Conservation (phyloP, 2,113 vertebrate species). For the Cebidichthys violaceus region DNA sequence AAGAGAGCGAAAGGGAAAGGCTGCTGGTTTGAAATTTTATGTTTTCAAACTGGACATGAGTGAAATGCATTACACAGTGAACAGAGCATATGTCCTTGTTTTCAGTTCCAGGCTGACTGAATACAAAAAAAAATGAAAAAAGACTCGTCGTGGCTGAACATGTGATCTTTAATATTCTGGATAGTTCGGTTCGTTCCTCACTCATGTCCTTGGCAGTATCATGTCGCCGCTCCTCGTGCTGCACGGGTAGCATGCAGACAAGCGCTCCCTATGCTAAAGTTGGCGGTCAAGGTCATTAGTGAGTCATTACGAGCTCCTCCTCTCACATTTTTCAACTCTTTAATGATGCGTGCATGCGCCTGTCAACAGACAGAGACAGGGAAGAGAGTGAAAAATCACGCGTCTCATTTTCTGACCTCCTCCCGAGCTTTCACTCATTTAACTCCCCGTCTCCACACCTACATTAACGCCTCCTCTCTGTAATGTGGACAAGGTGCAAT, state of each 20-base stretch:
- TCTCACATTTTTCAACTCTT: slow-evolving; percentile 59
- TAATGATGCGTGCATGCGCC: slow-evolving; percentile 71
- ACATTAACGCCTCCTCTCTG: slow-evolving; percentile 44
- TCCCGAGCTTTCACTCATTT: slow-evolving; percentile 47
- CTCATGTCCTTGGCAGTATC: slow-evolving; percentile 39
- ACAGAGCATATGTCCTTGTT: slow-evolving; percentile 5
- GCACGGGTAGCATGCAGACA: slow-evolving; percentile 19
- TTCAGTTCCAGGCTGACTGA: neutral
- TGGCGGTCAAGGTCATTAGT: slow-evolving; percentile 67
- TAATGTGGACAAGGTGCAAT: slow-evolving; percentile 60
- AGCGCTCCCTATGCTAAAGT: slow-evolving; percentile 35
- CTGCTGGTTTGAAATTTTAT: slow-evolving; percentile 13
- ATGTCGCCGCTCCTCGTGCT: slow-evolving; percentile 13
- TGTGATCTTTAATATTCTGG: slow-evolving; percentile 11
- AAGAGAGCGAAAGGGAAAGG: neutral
- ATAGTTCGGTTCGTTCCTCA: slow-evolving; percentile 26
- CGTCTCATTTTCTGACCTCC: slow-evolving; percentile 50
- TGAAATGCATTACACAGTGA: neutral
- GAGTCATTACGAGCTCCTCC: slow-evolving; percentile 49
- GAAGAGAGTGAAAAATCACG: slow-evolving; percentile 42
- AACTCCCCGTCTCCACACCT: slow-evolving; percentile 47
- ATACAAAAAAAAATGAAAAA: neutral
- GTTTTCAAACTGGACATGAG: neutral
- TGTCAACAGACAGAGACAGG: slow-evolving; percentile 42
- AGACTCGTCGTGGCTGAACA: slow-evolving; percentile 11